Evolutionary conservation across 2,113 vertebrate species (phyloP).

Genomic region (Eulemur macaco): DNA sequence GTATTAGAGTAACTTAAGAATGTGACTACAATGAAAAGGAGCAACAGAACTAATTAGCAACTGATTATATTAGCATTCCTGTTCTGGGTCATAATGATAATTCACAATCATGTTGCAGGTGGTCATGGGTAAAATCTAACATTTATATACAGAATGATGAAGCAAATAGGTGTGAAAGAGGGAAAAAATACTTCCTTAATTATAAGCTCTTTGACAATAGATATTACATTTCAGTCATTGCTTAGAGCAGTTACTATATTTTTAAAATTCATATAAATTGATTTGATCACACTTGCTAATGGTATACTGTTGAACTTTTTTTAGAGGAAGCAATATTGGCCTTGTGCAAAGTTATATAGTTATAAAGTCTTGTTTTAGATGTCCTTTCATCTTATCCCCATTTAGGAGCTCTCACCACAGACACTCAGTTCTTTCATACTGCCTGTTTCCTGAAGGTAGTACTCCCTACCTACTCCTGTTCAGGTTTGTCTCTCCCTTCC

Average conservation of each 20-base stretch:
- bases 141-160: not conserved
- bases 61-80: conserved; percentile 35
- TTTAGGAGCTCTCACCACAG: not conserved
- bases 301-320: not conserved
- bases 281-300: conserved; percentile 9
- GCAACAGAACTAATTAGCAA: not conserved
- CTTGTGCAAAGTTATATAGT: not conserved
- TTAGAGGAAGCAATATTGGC: not conserved
- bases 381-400: not conserved
- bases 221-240: not conserved
- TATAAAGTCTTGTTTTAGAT: not conserved
- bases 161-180: not conserved
- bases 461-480: not conserved
- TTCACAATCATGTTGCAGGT: conserved; percentile 41
- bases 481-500: not conserved
- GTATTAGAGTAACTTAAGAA: not conserved
- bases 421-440: not conserved
- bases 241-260: not conserved
- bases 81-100: not conserved
- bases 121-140: conserved; percentile 2
- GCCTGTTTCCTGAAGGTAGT: not conserved
- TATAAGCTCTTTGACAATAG: conserved; percentile 8
- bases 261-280: not conserved
- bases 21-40: not conserved
- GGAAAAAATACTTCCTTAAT: not conserved